A percentile compares a stretch with the other conserved stretches of the same genome.
phyloP scores from a whole-genome alignment of 2,797 vertebrate genomes.

The Pygocentrus nattereri region DNA sequence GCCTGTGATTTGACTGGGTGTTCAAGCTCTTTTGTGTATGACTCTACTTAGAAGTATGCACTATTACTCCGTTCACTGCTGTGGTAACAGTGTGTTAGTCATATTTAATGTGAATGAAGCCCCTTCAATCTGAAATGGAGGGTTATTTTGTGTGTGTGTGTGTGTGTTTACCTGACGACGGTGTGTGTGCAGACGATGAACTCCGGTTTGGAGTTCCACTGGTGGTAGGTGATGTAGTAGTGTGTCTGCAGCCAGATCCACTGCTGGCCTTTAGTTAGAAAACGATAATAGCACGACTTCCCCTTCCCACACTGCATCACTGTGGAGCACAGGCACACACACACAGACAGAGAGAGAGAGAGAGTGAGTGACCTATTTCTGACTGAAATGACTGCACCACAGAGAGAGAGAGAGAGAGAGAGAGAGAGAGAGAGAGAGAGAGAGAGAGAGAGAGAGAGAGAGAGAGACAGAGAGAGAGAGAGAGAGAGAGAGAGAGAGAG shows the following conservation, averaged over 20 bases:
- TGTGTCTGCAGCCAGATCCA: slow-evolving; percentile 99
- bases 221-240: slow-evolving; percentile 99
- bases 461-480: not conserved
- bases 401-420: not conserved
- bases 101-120: no score
- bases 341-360: not conserved
- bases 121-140: no score
- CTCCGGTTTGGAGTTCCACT: slow-evolving; percentile 98
- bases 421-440: no score
- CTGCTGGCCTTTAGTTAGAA: slow-evolving; percentile 98
- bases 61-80: no score
- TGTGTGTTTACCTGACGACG: slow-evolving; percentile 88
- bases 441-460: not conserved
- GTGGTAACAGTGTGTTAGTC: no score
- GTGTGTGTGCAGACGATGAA: slow-evolving; percentile 99
- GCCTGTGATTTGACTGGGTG: no score
- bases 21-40: no score
- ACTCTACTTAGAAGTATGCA: no score
- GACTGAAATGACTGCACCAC: no score
- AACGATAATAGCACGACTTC: slow-evolving; percentile 98
- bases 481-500: not conserved
- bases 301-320: slow-evolving; percentile 99
- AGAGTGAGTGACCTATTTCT: no score
- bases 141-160: no score
- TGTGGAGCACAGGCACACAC: no score